Evolutionary conservation across 1,140 invertebrate species (phyloP).

Genomic region (Pogonognathellus flavescens): DNA sequence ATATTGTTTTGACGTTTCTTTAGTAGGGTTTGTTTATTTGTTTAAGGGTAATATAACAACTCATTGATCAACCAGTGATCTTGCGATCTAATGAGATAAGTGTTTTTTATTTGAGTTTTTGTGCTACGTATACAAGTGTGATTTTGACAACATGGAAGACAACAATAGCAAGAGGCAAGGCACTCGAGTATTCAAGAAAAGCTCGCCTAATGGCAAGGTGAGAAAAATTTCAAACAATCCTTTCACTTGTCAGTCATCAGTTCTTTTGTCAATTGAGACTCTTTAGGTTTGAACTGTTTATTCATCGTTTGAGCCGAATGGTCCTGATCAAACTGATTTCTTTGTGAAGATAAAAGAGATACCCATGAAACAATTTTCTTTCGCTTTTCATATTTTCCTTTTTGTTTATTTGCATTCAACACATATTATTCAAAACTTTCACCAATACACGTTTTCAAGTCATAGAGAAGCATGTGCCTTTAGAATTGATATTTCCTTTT

Average conservation of each 20-base stretch:
- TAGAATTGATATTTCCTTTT: too few relatives aligned
- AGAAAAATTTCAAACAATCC: conserved; percentile 63
- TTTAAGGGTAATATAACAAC: neutral
- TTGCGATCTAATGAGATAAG: conserved; percentile 34
- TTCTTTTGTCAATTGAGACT: too few relatives aligned
- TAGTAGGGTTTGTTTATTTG: neutral
- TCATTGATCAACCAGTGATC: neutral
- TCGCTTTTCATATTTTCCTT: too few relatives aligned
- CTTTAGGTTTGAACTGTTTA: too few relatives aligned
- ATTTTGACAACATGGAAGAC: conserved; percentile 65
- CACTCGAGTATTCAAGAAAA: conserved; percentile 90
- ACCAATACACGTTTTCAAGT: too few relatives aligned
- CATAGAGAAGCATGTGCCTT: too few relatives aligned
- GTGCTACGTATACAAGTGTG: neutral
- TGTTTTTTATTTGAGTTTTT: neutral
- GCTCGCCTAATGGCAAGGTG: conserved; percentile 92
- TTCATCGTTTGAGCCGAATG: too few relatives aligned
- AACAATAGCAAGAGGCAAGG: conserved; percentile 69
- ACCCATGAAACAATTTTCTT: too few relatives aligned
- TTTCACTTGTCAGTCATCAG: neutral
- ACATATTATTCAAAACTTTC: too few relatives aligned
- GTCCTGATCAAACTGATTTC: too few relatives aligned
- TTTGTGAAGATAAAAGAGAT: too few relatives aligned
- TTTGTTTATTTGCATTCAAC: too few relatives aligned
- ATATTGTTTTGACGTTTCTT: neutral